Conservation (phyloP, 2,113 vertebrate species). For the Cairina moschata region DNA sequence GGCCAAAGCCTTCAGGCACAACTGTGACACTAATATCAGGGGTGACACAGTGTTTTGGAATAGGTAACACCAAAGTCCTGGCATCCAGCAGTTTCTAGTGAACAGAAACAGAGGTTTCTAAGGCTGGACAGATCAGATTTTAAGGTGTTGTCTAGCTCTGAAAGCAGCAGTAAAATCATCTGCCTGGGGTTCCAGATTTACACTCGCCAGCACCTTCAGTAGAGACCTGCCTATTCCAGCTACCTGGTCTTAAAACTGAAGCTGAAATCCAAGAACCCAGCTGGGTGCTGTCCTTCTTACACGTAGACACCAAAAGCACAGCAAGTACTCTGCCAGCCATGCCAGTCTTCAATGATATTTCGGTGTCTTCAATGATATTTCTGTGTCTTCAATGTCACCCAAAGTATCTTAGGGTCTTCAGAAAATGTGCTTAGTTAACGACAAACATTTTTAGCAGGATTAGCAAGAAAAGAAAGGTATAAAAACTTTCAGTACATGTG, state of each 20-base stretch:
- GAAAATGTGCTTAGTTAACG: background rate
- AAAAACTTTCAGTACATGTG: background rate
- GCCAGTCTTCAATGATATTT: background rate
- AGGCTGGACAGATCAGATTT: background rate
- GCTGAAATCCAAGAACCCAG: background rate
- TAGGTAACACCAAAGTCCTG: background rate
- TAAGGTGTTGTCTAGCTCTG: background rate
- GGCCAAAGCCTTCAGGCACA: background rate
- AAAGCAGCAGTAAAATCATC: background rate
- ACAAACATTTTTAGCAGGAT: background rate
- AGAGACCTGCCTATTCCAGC: background rate
- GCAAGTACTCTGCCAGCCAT: background rate
- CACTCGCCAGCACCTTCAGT: background rate
- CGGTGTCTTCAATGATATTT: background rate
- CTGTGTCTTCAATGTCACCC: background rate
- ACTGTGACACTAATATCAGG: background rate
- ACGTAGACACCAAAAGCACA: background rate
- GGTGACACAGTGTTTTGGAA: background rate
- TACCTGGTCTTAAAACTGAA: background rate
- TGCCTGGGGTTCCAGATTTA: background rate
- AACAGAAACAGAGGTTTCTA: background rate
- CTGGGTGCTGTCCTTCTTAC: background rate
- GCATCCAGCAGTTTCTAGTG: fast-evolving
- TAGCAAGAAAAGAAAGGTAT: background rate
- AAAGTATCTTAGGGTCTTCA: background rate